Evolutionary conservation across 2,888 invertebrate genomes (phyloP).

Genomic region (Leucophora obtusa): DNA sequence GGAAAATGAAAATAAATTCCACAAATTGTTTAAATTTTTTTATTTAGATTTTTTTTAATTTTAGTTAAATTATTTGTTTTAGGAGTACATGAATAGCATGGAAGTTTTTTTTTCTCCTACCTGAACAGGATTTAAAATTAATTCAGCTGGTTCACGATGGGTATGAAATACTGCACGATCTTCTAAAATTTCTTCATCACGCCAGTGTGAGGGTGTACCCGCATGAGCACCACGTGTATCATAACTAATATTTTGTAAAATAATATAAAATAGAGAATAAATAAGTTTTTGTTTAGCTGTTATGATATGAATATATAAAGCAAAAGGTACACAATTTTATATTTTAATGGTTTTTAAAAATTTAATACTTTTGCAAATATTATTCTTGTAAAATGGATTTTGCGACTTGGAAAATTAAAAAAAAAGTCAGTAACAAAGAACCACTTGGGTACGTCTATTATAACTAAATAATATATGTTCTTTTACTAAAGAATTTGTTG

Average conservation of each 20-base stretch:
- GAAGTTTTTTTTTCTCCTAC: slow-evolving; percentile 71
- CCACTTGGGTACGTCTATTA: too few species aligned
- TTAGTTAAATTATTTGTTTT: slow-evolving; percentile 45
- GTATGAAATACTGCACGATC: slow-evolving; percentile 82
- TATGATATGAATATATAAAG: too few species aligned
- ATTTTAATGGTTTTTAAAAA: too few species aligned
- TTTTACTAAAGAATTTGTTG: too few species aligned
- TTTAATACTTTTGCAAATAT: too few species aligned
- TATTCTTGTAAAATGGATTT: too few species aligned
- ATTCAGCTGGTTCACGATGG: slow-evolving; percentile 81
- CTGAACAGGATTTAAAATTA: slow-evolving; percentile 82
- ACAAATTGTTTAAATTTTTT: not conserved
- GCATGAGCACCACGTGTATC: slow-evolving; percentile 82
- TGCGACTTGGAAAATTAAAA: too few species aligned
- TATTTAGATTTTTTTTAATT: not conserved
- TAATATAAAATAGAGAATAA: too few species aligned
- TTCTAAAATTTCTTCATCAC: slow-evolving; percentile 81
- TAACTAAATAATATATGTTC: too few species aligned
- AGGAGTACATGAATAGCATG: not conserved
- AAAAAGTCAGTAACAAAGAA: too few species aligned
- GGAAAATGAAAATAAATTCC: slow-evolving; percentile 27
- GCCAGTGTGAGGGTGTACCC: slow-evolving; percentile 82
- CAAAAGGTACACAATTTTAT: too few species aligned
- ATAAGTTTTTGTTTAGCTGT: too few species aligned
- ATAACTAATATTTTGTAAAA: slow-evolving; percentile 78